Evolutionary conservation across 2,113 vertebrate species (phyloP), one percentile per base, ranked within the genome.

Genomic region (Gallinago jamesoni): DNA sequence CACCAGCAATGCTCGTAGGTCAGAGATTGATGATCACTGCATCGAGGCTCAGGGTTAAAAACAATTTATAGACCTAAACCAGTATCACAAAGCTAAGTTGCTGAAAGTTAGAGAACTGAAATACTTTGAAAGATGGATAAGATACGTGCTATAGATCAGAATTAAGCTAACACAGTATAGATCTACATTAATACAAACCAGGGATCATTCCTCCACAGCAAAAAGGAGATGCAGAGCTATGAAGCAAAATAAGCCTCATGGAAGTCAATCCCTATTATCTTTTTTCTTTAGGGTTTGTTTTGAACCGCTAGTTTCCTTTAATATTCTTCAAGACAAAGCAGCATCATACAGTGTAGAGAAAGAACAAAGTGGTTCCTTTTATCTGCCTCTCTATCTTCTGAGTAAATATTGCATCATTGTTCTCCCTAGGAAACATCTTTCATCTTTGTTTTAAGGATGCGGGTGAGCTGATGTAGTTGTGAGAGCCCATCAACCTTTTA

Each of bases 391-490:
- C 79, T 76, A 15, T 45, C 66, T 74, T 83, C 78, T 28, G 31
- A 89, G 90, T 84, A 96, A 95, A 96, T 73, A 95, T 12, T 94
- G 77, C 94, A 94, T 66, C 95, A 73, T 24, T 89, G 83, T 27
- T 91, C 89, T 85, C 86, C 77, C 62, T 4, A 14, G 77, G 80
- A 92, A 82, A 41, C 25, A 15, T 22, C 86, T 94, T 92, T 96
- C 86, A 92, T 95, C 96, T 79, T 27, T 50, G 63, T 75, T 90
- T 91, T 37, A 69, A 68, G 84, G 73, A 14, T 9, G 15, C 23
- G 27, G 57, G 25, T 3, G 37, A 82, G 85, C 35, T n/a, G 64
- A 28, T 59, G 52, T 27, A 64, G 41, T 1, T 28, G 7, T 16
- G 57, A 79, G 90, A 78, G 59, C 37, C 45, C 78, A 92, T 37